These are phyloP conservation scores for Proctacanthus coquilletti DNA, from an alignment of 1,140 invertebrate species.

Conservation along the genomic window DNA sequence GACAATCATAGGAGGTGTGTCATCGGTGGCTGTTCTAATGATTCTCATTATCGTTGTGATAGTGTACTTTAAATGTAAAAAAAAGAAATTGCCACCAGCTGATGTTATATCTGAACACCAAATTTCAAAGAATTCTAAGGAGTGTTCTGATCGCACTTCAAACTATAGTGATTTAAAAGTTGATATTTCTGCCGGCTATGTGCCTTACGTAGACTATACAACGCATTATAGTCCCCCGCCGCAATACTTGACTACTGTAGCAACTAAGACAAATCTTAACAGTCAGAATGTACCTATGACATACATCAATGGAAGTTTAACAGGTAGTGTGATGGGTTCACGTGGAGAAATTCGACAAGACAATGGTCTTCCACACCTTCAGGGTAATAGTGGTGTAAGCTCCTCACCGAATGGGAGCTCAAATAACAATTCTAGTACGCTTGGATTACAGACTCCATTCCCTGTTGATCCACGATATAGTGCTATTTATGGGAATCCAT, in stretches of 20 bases:
- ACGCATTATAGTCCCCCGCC: constrained; percentile 61
- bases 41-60: constrained; percentile 20
- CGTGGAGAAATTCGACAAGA: constrained; percentile 23
- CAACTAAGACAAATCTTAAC: too few species aligned
- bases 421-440: constrained; percentile 24
- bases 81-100: constrained; percentile 25
- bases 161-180: constrained; percentile 85
- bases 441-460: constrained; percentile 15
- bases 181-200: constrained; percentile 75
- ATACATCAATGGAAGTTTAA: constrained; percentile 25
- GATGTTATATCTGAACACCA: constrained; percentile 29
- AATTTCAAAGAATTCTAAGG: constrained; percentile 22
- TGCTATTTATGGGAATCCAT: constrained; percentile 77
- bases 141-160: constrained; percentile 71
- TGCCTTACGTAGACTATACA: constrained; percentile 74
- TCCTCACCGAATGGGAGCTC: constrained; percentile 28
- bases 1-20: constrained; percentile 22
- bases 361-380: constrained; percentile 24
- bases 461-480: constrained; percentile 68
- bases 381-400: constrained; percentile 24
- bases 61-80: constrained; percentile 24
- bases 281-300: constrained; percentile 25
- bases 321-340: constrained; percentile 25
- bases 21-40: constrained; percentile 18
- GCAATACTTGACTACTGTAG: constrained; percentile 18